phyloP scores from a whole-genome alignment of 2,888 invertebrate species.

The Trichopria drosophilae region DNA sequence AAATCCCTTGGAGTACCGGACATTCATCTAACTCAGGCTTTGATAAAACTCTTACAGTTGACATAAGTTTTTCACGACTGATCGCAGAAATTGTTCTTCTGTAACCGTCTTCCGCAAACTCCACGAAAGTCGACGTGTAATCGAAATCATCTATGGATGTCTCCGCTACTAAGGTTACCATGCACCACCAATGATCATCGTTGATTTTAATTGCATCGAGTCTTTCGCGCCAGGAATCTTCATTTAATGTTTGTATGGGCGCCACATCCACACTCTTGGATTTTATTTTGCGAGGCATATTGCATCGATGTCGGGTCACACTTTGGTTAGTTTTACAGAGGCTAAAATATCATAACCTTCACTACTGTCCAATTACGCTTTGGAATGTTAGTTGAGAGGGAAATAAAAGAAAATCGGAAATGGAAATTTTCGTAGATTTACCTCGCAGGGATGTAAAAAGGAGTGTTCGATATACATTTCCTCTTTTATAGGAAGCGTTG shows the following conservation, averaged over 20 bases:
- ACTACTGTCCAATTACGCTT: constrained; percentile 1
- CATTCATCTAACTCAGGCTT: constrained; percentile 38
- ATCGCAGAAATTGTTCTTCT: constrained; percentile 41
- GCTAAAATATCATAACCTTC: not conserved
- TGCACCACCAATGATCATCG: constrained; percentile 48
- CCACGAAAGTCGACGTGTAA: constrained; percentile 39
- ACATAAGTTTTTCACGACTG: constrained; percentile 37
- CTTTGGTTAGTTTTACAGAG: not conserved
- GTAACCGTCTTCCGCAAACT: constrained; percentile 38
- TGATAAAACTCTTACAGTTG: constrained; percentile 37
- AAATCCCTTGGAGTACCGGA: constrained; percentile 36
- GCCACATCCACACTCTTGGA: not conserved
- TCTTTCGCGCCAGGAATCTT: constrained; percentile 33
- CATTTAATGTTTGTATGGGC: constrained; percentile 1
- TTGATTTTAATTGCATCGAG: constrained; percentile 42
- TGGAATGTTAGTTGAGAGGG: too few relatives aligned
- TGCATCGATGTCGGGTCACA: not conserved
- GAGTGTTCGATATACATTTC: too few relatives aligned
- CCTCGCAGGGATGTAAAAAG: too few relatives aligned
- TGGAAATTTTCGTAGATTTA: too few relatives aligned
- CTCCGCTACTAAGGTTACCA: constrained; percentile 45
- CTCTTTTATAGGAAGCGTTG: too few relatives aligned
- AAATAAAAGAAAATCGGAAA: too few relatives aligned
- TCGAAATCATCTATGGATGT: constrained; percentile 34
- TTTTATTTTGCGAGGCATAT: not conserved